phyloP scores from a whole-genome alignment of 2,888 invertebrate species.

The Notodonta ziczac region DNA sequence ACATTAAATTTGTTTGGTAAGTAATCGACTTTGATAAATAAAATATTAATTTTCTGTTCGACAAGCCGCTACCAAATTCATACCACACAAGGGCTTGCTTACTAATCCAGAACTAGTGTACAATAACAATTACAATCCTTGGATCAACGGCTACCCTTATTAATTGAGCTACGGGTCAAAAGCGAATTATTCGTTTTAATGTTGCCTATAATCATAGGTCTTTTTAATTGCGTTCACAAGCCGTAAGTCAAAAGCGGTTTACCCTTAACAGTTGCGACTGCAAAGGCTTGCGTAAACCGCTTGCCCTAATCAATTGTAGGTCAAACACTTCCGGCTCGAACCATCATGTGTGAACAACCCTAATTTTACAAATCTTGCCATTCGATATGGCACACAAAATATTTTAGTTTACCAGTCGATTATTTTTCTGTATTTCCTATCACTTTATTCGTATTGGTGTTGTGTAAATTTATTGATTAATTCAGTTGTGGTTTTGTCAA shows the following conservation, averaged over 20 bases:
- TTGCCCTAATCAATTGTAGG: background rate
- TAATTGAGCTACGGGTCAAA: no score
- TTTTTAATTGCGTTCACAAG: no score
- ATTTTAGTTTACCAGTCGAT: background rate
- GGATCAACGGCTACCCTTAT: no score
- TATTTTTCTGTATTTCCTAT: background rate
- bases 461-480: no score
- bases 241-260: no score
- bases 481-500: background rate
- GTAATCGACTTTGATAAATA: background rate
- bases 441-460: no score
- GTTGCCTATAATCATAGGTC: no score
- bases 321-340: background rate
- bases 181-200: no score
- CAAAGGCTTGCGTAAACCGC: background rate
- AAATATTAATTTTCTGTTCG: no score
- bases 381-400: background rate
- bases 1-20: background rate
- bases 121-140: no score
- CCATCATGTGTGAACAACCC: background rate
- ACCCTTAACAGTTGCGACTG: conserved; percentile 7
- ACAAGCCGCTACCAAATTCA: background rate
- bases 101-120: no score
- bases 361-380: background rate
- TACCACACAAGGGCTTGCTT: background rate